These are phyloP conservation scores for Phaetusa simplex DNA, from an alignment of 2,113 vertebrate genomes.

Conservation along the genomic window DNA sequence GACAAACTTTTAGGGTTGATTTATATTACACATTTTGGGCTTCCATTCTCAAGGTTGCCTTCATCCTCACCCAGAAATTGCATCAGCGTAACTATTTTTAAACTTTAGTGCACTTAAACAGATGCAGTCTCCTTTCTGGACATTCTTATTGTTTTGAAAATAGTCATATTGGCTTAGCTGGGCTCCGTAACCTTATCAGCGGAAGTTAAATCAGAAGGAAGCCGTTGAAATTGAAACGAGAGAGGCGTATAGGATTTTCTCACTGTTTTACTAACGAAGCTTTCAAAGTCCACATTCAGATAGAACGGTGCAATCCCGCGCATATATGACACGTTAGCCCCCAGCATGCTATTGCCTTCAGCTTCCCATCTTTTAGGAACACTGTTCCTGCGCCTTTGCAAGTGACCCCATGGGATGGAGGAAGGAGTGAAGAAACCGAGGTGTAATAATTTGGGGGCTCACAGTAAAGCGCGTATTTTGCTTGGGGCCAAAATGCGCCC, in stretches of 20 bases:
- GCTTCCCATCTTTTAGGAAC: neutral
- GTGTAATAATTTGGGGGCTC: neutral
- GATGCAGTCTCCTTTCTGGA: constrained; percentile 33
- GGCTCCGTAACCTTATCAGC: neutral
- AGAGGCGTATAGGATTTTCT: neutral
- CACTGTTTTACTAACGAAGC: neutral
- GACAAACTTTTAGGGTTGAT: neutral
- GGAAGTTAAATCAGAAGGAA: neutral
- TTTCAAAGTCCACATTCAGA: neutral
- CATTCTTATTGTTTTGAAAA: constrained; percentile 27
- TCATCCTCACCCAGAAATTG: constrained; percentile 36
- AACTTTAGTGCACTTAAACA: neutral
- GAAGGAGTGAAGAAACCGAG: neutral
- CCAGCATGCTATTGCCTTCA: neutral
- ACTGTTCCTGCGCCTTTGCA: neutral
- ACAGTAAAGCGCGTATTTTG: neutral
- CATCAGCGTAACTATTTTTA: constrained; percentile 41
- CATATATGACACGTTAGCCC: neutral
- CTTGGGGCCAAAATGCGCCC: neutral
- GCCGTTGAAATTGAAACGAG: neutral
- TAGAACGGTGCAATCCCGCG: neutral
- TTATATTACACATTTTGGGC: neutral
- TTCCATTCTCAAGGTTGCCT: neutral
- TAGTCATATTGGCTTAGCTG: neutral
- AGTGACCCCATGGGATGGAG: neutral